These are phyloP conservation scores for Sebastes minor DNA, from an alignment of 2,797 vertebrate species.

Conservation along the genomic window DNA sequence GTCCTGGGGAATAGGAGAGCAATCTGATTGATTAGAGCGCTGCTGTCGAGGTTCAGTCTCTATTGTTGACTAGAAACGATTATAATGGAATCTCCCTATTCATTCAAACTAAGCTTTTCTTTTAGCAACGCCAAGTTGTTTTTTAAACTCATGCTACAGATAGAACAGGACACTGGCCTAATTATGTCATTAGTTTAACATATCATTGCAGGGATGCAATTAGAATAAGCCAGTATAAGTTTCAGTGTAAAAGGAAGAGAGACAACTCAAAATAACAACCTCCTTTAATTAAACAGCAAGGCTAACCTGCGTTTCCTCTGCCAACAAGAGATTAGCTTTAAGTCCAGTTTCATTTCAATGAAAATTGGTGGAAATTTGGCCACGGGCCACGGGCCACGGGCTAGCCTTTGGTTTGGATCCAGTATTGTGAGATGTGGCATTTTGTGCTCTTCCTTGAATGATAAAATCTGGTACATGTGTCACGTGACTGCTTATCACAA, in stretches of 20 bases:
- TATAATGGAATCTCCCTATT: neutral
- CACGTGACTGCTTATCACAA: neutral
- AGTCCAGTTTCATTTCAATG: neutral
- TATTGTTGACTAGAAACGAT: neutral
- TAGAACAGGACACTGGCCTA: too few relatives aligned
- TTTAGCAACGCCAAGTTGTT: neutral
- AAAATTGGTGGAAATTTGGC: neutral
- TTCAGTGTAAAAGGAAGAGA: too few relatives aligned
- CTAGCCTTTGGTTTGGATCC: neutral
- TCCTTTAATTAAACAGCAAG: neutral
- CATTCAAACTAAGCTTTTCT: neutral
- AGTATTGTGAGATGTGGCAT: neutral
- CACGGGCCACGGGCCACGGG: accelerated
- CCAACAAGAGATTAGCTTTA: neutral
- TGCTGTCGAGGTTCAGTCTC: neutral
- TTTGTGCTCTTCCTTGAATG: neutral
- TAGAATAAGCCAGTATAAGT: too few relatives aligned
- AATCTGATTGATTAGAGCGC: neutral
- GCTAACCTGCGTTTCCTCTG: too few relatives aligned
- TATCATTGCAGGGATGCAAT: neutral
- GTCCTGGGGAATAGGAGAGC: neutral
- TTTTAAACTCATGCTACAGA: neutral
- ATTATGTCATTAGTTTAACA: too few relatives aligned
- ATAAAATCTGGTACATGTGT: neutral
- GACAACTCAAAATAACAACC: neutral